Evolutionary conservation across 2,797 vertebrate species (phyloP).

Genomic region (Carduelis carduelis): DNA sequence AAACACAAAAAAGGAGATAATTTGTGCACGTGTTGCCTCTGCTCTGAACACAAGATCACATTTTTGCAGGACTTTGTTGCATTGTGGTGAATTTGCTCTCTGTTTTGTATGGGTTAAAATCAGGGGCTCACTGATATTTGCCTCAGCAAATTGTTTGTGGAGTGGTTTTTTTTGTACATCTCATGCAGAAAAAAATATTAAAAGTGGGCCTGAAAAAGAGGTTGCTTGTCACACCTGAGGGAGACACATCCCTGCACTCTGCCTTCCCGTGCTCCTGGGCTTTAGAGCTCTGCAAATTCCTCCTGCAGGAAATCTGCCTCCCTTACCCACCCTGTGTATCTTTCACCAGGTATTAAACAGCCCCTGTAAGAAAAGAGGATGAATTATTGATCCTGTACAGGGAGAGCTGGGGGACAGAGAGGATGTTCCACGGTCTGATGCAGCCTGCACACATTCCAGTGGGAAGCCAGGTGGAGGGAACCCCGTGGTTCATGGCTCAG

Average conservation of each 20-base stretch:
- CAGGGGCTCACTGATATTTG: neutral
- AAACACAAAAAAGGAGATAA: neutral
- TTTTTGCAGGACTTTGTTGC: neutral
- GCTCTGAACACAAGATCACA: neutral
- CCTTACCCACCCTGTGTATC: neutral
- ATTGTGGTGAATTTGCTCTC: neutral
- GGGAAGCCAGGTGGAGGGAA: neutral
- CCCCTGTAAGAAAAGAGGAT: neutral
- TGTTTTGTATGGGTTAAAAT: neutral
- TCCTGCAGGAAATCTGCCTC: neutral
- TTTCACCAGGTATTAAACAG: neutral
- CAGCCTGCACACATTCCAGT: neutral
- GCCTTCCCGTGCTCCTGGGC: neutral
- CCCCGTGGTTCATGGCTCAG: neutral
- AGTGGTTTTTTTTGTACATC: neutral
- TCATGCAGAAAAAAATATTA: neutral
- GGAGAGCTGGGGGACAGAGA: neutral
- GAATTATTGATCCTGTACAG: constrained; percentile 4
- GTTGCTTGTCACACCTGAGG: neutral
- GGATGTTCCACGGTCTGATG: neutral
- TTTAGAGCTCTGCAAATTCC: neutral
- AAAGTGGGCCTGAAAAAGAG: neutral
- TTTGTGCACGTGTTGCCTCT: neutral
- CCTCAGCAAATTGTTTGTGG: neutral
- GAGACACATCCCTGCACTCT: neutral